Base-by-base conservation (phyloP, 2,888 invertebrate genomes). In the Leucania comma region DNA sequence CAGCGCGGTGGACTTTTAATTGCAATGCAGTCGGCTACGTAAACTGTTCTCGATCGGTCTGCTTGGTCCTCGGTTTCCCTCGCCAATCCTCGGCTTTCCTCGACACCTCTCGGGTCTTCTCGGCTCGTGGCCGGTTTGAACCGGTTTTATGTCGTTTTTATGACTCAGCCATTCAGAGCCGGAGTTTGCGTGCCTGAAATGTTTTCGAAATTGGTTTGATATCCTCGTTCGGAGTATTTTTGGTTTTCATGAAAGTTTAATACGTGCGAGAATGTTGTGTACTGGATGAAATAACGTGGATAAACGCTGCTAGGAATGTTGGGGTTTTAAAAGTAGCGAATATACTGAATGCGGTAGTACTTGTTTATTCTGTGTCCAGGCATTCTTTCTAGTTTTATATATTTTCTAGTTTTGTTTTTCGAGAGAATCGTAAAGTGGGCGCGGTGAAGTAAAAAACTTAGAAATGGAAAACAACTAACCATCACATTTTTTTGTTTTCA, bases 11-110 rank as follows among this genome's bases (percentile, higher is more conserved):
- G 86, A 83, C 82, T 81, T 83, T 85, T 90, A 90, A 90, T 90
- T 90, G 87, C 89, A 86, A 86, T 88, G 88, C 89, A 90, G 88
- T 88, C 82, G 79, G 83, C 88, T 85, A 84, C 90, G 90, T 88
- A 88, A 88, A 87, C 87, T 81, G 76, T 87, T 86, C 82, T 83
- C 68, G 75, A 80, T 78, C 77, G 75, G 74, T 82, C 81, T 77
- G 73, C 77, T 68, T 68, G 61, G 60, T 73, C 74, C 82, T 77
- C 77, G 81, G 75, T 67, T 60, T 17, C 20, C 17, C 42, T 42
- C 38, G 38, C 14, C 38, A 42, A 66, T 78, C 77, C 74, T 78
- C 84, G 83, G 58, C 71, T 50, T 65, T 65, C 57, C 67, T 75
- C 82, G 80, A 61, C 68, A 65, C 53, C 70, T 60, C 32, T 78